These are phyloP conservation scores for Polypedilum pembai DNA, from an alignment of 1,140 invertebrate species.

Conservation along the genomic window DNA sequence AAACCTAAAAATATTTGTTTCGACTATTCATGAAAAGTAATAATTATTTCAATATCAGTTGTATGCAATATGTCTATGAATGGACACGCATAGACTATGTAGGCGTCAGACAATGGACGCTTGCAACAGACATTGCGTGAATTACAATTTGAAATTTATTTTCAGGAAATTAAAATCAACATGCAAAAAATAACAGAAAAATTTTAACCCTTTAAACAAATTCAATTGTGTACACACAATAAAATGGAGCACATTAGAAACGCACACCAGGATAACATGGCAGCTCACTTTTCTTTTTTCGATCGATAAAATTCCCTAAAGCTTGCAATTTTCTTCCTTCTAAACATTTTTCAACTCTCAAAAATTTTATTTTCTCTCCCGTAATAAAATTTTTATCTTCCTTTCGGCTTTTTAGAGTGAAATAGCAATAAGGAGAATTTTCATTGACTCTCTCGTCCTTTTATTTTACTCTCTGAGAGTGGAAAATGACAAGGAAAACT, in stretches of 20 bases:
- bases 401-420: background rate
- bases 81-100: too few species aligned
- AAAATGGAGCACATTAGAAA: conserved; percentile 11
- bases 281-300: background rate
- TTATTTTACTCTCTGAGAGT: background rate
- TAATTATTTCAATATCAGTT: too few species aligned
- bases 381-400: background rate
- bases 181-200: too few species aligned
- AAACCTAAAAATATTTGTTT: too few species aligned
- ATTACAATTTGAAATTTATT: too few species aligned
- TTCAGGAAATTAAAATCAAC: too few species aligned
- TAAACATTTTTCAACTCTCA: background rate
- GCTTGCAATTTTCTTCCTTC: background rate
- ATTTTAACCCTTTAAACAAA: background rate
- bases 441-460: background rate
- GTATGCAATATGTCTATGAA: too few species aligned
- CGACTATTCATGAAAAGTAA: too few species aligned
- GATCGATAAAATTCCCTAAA: background rate
- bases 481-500: background rate
- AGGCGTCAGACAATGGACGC: too few species aligned
- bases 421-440: background rate
- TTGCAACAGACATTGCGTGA: too few species aligned
- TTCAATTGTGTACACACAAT: background rate
- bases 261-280: conserved; percentile 7
- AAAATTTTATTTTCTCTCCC: conserved; percentile 1